Evolutionary conservation across 64 coral and sea anemone species (phyloP).

Genomic region (Actinia tenebrosa): DNA sequence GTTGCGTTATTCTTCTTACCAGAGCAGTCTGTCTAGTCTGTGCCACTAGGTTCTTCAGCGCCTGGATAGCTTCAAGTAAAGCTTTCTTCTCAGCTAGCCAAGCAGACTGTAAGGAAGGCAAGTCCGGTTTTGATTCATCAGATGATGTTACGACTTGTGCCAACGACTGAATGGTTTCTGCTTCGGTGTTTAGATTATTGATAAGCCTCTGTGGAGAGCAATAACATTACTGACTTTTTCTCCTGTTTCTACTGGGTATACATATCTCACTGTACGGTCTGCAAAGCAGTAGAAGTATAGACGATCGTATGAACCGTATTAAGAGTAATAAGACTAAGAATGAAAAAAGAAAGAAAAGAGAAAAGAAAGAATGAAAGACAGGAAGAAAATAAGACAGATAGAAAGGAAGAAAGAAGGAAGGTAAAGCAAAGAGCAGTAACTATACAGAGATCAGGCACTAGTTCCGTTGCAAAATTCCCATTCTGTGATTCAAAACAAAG

Average conservation of each 20-base stretch:
- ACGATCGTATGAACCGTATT: too few species aligned
- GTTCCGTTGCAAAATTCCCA: too few species aligned
- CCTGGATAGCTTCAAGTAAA: conserved; percentile 70
- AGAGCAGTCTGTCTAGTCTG: conserved; percentile 56
- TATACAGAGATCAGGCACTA: too few species aligned
- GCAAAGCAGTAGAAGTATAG: too few species aligned
- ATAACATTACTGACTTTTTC: not conserved
- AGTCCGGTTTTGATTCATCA: conserved; percentile 27
- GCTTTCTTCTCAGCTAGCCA: conserved; percentile 80
- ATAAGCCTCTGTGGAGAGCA: conserved; percentile 50
- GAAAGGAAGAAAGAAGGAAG: too few species aligned
- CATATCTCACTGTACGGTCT: too few species aligned
- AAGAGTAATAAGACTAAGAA: too few species aligned
- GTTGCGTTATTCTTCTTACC: conserved; percentile 21
- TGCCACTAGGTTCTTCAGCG: conserved; percentile 68
- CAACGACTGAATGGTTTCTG: conserved; percentile 74
- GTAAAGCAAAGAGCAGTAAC: too few species aligned
- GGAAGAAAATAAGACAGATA: too few species aligned
- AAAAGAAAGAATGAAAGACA: too few species aligned
- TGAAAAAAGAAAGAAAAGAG: too few species aligned
- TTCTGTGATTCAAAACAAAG: too few species aligned
- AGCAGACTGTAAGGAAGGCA: conserved; percentile 47
- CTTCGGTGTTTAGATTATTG: conserved; percentile 75
- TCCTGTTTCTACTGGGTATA: not conserved
- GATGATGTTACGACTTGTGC: conserved; percentile 53